A percentile compares a stretch with the other conserved stretches of the same genome.
These are phyloP conservation scores for Acropora tenuis DNA, from an alignment of 64 coral and sea anemone genomes.

Conservation along the genomic window DNA sequence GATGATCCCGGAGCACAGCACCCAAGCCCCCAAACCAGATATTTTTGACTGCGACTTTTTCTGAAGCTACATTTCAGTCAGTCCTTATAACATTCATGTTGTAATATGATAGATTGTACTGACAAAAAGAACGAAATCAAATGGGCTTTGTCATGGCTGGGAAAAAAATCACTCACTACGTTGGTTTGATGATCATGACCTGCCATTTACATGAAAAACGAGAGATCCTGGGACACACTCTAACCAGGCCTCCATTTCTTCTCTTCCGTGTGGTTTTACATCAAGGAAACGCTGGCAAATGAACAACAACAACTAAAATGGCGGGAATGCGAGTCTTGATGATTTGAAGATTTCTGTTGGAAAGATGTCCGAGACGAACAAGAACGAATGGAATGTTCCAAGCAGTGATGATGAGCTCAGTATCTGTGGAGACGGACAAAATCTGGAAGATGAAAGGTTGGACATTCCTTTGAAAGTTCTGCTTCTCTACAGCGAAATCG, in stretches of 20 bases:
- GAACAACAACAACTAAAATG: neutral
- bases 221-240: no score
- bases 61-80: no score
- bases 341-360: neutral
- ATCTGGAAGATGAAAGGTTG: neutral
- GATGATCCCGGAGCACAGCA: no score
- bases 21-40: no score
- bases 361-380: neutral
- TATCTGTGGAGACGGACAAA: neutral
- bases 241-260: neutral
- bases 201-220: no score
- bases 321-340: neutral
- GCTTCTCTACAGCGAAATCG: conserved; percentile 51
- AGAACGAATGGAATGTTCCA: conserved; percentile 51
- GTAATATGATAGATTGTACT: no score
- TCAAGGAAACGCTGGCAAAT: neutral
- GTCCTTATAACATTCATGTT: no score
- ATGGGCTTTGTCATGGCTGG: no score
- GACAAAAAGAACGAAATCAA: no score
- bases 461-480: conserved; percentile 56
- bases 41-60: no score
- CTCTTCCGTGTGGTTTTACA: neutral
- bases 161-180: no score
- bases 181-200: no score
- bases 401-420: conserved; percentile 60